Evolutionary conservation across 2,797 vertebrate genomes (phyloP).

Genomic region (Tiaroga cobitis): DNA sequence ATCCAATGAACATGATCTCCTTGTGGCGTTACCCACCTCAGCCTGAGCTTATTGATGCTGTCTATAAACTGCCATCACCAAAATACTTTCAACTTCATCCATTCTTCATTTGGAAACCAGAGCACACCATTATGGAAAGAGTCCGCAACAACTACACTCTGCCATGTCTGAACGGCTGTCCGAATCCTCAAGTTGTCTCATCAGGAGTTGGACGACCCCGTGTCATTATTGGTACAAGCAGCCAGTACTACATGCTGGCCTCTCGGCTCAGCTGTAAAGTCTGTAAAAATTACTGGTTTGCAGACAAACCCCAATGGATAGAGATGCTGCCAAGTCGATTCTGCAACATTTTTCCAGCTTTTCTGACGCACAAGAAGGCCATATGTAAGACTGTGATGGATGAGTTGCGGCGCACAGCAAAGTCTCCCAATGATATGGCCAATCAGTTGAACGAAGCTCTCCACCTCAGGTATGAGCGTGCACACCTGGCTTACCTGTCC

Average conservation of each 20-base stretch:
- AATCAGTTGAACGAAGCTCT: constrained; percentile 37
- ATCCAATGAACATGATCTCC: constrained; percentile 36
- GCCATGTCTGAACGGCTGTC: constrained; percentile 26
- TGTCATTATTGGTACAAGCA: constrained; percentile 48
- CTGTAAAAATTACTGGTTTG: no score
- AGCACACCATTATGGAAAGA: constrained; percentile 40
- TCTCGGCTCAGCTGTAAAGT: neutral
- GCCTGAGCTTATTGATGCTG: neutral
- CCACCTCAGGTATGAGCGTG: constrained; percentile 49
- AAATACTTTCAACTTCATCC: constrained; percentile 47
- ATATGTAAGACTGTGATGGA: constrained; percentile 44
- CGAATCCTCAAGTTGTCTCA: constrained; percentile 22
- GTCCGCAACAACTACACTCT: constrained; percentile 44
- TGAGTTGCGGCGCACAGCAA: constrained; percentile 46
- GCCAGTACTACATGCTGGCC: constrained; percentile 29
- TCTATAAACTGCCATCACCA: constrained; percentile 26
- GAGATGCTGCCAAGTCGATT: constrained; percentile 29
- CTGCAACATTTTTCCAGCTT: constrained; percentile 29
- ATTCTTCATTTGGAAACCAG: constrained; percentile 45
- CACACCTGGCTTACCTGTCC: constrained; percentile 48
- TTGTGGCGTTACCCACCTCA: constrained; percentile 30
- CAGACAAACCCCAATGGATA: constrained; percentile 37
- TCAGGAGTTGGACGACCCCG: constrained; percentile 44
- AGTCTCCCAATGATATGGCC: constrained; percentile 49
- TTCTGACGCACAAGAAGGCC: constrained; percentile 35